Conservation (phyloP, 2,113 vertebrate species). For the Tachysurus vachellii region DNA sequence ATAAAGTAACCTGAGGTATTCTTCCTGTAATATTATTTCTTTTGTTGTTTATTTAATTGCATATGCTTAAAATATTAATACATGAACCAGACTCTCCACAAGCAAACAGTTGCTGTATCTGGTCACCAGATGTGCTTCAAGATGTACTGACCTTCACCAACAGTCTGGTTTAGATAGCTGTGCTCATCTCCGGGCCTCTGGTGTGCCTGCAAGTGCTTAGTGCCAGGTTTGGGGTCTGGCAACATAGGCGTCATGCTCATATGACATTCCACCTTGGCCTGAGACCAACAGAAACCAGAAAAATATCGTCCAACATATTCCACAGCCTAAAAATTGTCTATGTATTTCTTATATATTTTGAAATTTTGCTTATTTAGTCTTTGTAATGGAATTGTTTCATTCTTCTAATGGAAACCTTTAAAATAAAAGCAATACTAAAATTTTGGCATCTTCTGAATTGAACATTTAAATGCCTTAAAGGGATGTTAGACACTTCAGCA, state of each 20-base stretch:
- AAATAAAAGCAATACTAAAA: constrained; percentile 29
- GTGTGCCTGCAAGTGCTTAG: neutral
- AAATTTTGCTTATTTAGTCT: constrained; percentile 24
- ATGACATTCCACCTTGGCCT: constrained; percentile 31
- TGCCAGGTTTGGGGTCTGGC: constrained; percentile 30
- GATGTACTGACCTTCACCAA: constrained; percentile 39
- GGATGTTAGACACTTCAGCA: constrained; percentile 29
- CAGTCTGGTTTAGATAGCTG: constrained; percentile 13
- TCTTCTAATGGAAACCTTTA: neutral
- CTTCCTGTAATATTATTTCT: neutral
- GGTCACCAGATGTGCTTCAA: constrained; percentile 8
- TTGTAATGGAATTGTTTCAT: neutral
- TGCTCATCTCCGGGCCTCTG: constrained; percentile 27
- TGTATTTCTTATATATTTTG: neutral
- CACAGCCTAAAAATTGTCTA: too few relatives aligned
- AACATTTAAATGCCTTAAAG: constrained; percentile 39
- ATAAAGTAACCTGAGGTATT: neutral
- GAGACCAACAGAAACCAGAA: neutral
- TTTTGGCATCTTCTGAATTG: constrained; percentile 27
- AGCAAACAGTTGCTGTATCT: constrained; percentile 14
- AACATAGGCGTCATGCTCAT: constrained; percentile 3
- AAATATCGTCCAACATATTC: neutral
- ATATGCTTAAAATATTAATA: neutral
- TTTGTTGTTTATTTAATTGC: neutral
- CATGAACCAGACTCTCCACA: neutral